A percentile compares a stretch with the other conserved stretches of the same genome.
phyloP scores from a whole-genome alignment of 2,797 vertebrate species.

The Kryptolebias ocellatus region DNA sequence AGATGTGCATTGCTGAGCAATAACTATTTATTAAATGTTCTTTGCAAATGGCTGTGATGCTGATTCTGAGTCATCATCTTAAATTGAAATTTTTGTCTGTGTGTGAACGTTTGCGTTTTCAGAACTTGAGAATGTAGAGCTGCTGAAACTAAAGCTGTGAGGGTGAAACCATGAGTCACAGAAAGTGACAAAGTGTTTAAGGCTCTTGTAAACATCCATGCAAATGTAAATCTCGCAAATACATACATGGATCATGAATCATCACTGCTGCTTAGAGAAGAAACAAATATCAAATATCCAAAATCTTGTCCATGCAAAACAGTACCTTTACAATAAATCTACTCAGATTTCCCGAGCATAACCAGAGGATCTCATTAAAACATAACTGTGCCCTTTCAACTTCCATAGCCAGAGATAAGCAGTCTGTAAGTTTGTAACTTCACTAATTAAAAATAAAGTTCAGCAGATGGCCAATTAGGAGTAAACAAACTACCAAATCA shows the following conservation, averaged over 20 bases:
- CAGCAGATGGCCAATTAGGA: conserved; percentile 2
- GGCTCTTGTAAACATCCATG: neutral
- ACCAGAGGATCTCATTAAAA: neutral
- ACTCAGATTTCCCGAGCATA: neutral
- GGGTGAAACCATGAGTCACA: too few species aligned
- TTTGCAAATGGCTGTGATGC: too few species aligned
- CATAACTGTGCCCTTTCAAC: neutral
- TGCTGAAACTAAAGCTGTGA: too few species aligned
- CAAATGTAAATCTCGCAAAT: neutral
- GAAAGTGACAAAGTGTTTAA: neutral
- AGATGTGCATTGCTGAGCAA: too few species aligned
- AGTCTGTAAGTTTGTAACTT: neutral
- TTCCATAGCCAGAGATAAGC: neutral
- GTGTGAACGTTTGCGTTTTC: too few species aligned
- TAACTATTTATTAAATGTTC: too few species aligned
- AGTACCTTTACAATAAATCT: neutral
- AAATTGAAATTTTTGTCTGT: too few species aligned
- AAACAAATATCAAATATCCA: neutral
- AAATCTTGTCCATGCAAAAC: neutral
- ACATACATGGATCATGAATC: neutral
- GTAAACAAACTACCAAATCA: conserved; percentile 7
- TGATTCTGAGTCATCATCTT: too few species aligned
- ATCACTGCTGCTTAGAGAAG: neutral
- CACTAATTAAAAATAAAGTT: conserved; percentile 3
- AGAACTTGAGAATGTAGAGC: too few species aligned